Base-by-base conservation (phyloP, 2,113 vertebrate species). In the Osmerus mordax region DNA sequence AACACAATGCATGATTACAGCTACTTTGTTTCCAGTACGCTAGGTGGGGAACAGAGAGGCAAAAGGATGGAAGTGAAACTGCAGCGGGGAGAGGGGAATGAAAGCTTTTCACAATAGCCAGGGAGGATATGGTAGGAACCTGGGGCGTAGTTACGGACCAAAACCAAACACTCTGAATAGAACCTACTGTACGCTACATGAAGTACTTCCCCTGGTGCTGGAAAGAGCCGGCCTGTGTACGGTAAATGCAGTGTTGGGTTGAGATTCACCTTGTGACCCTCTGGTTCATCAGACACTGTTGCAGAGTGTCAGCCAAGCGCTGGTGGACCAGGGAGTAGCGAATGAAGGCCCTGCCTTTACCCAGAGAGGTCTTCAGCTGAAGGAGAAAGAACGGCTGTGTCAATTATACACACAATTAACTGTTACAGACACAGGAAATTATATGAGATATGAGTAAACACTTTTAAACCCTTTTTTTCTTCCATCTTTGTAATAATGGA, bases 311-410 rank as follows among this genome's bases (percentile, higher is more conserved):
- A 25, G 95, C 97, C 75, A 99, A 83, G 16, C 97, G 93, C 88
- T 97, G 97, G 83, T 99, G 96, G 60, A 99, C 95, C 11, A 99
- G 85, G 5, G 94, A 99, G 84, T 98, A 99, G 64, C 96, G 95
- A 69, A 99, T 90, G 76, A 99, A 97, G 3, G 96, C 97, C 83
- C 97, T 88, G 64, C 97, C 97, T 83, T 95, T 99, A 2, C 97
- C 97, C 80, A 99, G 89, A 63, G 97, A 97, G 0, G 96, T 98
- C 78, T 96, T 95, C 59, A 99, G 86, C 97, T 99, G 68, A 61
- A 51, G 47, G 71, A 66, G 53, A 3, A 67, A 68, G 72, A 29
- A 14, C 12, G 36, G 54, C 7, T n/a, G 28, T 25, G 25, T 63
- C 15, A 63, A 47, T 8, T 11, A 47, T 47, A 47, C 41, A 47